Base-by-base conservation (phyloP, 37 sponge, comb jelly and placozoan species). In the Spongia lamella region DNA sequence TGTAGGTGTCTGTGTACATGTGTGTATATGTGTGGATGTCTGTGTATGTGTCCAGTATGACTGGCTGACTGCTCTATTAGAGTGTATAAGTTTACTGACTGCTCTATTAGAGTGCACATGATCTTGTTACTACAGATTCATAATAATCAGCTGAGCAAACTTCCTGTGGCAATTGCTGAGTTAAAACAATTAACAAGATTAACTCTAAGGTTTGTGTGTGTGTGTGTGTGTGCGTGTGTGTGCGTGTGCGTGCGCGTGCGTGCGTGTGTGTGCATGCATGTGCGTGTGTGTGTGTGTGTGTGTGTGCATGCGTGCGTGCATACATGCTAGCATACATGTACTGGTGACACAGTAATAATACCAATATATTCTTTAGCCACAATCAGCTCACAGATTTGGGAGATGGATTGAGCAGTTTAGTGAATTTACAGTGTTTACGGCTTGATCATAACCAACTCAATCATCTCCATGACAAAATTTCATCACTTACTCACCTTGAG, bases 401-500 rank as follows among this genome's bases (percentile, higher is more conserved):
- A 2, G 49, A 71, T 0, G 70, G 58, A 17, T 11, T 88, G 24
- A 61, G 65, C 17, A 20, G 47, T 4, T 82, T 92, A 22, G 21
- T 36, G 0, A 21, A 38, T 38, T 70, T 92, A 16, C 67, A 80
- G 26, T 24, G 26, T 25, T 78, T 92, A 56, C 65, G 69, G 27
- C 62, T 92, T 56, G 90, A 92, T 36, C 67, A 89, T 61, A 92
- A 92, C 53, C 47, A 80, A 22, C 73, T 92, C 26, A 62, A 60
- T 5, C 32, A 19, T 22, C 60, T 92, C 5, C 84, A 81, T 15
- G 56, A 65, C 3, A 64, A 70, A 20, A 32, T 92, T 13, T 61
- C 64, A 14, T 39, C 35, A 3, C 70, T 92, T 24, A 33, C 19
- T 7, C 26, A 38, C 32, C 61, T 84, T 47, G 85, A 84, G 52